These are phyloP conservation scores for Heteropelma amictum DNA, from an alignment of 2,888 invertebrate genomes.

Conservation along the genomic window DNA sequence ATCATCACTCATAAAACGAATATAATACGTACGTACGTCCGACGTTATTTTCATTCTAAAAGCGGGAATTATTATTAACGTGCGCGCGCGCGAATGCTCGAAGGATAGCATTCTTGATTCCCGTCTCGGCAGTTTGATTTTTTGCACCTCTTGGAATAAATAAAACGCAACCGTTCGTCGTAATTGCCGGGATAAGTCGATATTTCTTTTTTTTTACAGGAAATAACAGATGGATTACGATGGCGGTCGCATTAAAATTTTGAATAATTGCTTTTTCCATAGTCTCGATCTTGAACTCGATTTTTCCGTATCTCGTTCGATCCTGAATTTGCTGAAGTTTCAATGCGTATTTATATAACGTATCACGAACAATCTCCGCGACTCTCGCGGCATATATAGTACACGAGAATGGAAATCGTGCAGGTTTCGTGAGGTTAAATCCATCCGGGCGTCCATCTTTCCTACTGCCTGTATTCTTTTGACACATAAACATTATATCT, in stretches of 20 bases:
- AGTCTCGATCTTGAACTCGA: constrained; percentile 8
- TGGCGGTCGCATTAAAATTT: not conserved
- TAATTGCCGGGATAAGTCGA: not conserved
- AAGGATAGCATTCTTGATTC: too few relatives aligned
- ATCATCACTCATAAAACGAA: not conserved
- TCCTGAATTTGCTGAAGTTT: not conserved
- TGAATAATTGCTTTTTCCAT: constrained; percentile 11
- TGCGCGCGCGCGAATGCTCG: not conserved
- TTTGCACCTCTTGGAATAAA: constrained; percentile 5
- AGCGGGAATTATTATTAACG: too few relatives aligned
- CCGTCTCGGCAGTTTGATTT: not conserved
- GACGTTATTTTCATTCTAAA: not conserved
- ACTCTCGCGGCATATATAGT: not conserved
- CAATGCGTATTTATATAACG: not conserved
- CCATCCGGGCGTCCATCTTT: not conserved
- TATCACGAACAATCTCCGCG: not conserved
- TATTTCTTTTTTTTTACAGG: not conserved
- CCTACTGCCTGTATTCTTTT: not conserved
- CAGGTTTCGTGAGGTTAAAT: too few relatives aligned
- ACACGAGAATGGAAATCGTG: not conserved
- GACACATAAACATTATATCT: not conserved
- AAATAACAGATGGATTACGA: not conserved
- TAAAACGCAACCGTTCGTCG: not conserved
- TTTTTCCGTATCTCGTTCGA: constrained; percentile 11
- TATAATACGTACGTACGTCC: not conserved